These are phyloP conservation scores for Anniella stebbinsi DNA, from an alignment of 2,797 vertebrate species.

Conservation along the genomic window DNA sequence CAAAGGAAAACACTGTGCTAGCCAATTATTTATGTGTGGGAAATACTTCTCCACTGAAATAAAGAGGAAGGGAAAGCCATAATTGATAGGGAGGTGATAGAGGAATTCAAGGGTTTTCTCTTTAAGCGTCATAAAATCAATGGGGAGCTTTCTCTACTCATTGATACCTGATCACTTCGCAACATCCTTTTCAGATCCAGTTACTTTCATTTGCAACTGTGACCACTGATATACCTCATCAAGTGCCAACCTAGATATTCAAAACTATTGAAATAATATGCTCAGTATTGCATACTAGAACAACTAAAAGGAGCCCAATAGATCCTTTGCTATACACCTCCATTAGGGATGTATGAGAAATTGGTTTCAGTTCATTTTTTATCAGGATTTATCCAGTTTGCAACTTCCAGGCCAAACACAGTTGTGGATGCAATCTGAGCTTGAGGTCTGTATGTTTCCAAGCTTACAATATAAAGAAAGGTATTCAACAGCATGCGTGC, in stretches of 20 bases:
- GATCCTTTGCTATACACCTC: neutral
- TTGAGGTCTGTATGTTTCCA: too few relatives aligned
- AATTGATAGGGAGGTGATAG: neutral
- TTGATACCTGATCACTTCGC: constrained; percentile 14
- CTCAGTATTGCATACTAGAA: neutral
- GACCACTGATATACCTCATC: neutral
- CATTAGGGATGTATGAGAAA: too few relatives aligned
- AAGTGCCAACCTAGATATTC: neutral
- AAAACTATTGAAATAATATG: neutral
- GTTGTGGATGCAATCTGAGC: neutral
- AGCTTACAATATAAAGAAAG: too few relatives aligned
- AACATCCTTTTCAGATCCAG: neutral
- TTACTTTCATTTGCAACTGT: neutral
- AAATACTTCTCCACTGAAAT: constrained; percentile 27
- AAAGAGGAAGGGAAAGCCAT: neutral
- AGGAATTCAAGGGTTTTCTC: constrained; percentile 23
- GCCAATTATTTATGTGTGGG: constrained; percentile 24
- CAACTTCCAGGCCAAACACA: neutral
- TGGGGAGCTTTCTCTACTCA: constrained; percentile 4
- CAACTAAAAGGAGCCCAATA: neutral
- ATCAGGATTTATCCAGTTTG: too few relatives aligned
- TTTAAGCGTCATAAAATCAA: constrained; percentile 11
- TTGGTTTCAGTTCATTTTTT: too few relatives aligned
- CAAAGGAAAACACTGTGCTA: constrained; percentile 33
- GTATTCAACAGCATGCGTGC: too few relatives aligned